A percentile compares a stretch with the other conserved stretches of the same genome.
Conservation (phyloP, 2,888 invertebrate species). For the Calephelis perditalis region DNA sequence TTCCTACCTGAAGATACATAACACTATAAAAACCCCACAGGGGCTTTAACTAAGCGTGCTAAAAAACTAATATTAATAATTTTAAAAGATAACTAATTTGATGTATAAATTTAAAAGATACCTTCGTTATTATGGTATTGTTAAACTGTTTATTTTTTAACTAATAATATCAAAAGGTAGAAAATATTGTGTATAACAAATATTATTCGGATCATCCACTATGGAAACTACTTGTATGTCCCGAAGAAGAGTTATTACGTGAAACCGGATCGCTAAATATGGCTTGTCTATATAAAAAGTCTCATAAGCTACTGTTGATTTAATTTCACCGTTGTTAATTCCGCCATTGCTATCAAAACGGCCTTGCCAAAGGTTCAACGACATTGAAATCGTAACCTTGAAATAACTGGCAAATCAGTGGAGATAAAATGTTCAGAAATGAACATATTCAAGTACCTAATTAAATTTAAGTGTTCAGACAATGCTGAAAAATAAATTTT, state of each 20-base stretch:
- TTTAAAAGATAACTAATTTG: too few species aligned
- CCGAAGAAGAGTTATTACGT: background rate
- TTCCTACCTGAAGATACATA: too few species aligned
- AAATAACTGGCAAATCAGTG: constrained; percentile 12
- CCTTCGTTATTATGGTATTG: too few species aligned
- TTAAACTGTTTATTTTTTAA: too few species aligned
- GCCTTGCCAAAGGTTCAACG: constrained; percentile 11
- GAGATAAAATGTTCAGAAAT: constrained; percentile 7
- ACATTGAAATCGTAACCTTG: constrained; percentile 10
- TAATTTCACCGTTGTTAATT: constrained; percentile 12
- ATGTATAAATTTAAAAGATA: too few species aligned
- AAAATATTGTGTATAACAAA: too few species aligned
- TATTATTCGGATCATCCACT: background rate
- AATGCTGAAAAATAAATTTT: too few species aligned
- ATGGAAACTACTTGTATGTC: background rate
- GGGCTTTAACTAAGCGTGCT: too few species aligned
- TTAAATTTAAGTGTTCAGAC: background rate
- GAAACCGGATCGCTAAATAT: constrained; percentile 6
- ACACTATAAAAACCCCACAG: too few species aligned
- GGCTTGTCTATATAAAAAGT: constrained; percentile 5
- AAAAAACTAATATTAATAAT: too few species aligned
- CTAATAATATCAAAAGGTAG: too few species aligned
- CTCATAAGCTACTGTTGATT: constrained; percentile 11
- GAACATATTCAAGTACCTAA: constrained; percentile 11
- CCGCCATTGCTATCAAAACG: constrained; percentile 12